Base-by-base conservation (phyloP, 2,797 vertebrate genomes). In the Eidolon dupreanum region DNA sequence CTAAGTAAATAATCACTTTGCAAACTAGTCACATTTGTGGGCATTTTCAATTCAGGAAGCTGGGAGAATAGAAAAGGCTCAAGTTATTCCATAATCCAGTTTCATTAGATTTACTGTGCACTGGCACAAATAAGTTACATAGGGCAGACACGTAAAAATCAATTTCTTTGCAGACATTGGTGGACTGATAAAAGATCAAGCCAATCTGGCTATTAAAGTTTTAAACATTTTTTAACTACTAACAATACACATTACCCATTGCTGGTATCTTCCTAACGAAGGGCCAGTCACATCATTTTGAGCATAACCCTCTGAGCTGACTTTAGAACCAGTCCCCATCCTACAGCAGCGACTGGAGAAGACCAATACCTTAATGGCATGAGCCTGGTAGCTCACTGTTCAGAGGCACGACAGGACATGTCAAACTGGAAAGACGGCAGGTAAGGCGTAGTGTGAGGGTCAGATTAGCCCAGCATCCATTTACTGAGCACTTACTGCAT, bases 41-140 rank as follows among this genome's bases (percentile, higher is more conserved):
- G 55, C 46, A 89, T 94, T 97, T 96, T 90, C 57, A 78, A 94
- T 93, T 93, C 63, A 85, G 81, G 78, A 97, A 96, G 81, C 87
- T 86, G 61, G 85, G 87, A 85, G 53, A 97, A 94, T 38, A 94
- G 43, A 79, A 92, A 85, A 90, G 65, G 95, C 94, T 93, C 90
- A 89, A 88, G 92, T 90, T 86, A 97, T 94, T 97, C 93, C 93
- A 92, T 94, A 95, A 97, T 92, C 84, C 94, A 89, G 87, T 92
- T 97, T 97, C 96, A 92, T 90, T 75, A 94, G 92, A 96, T 93
- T 93, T 95, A 66, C 95, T 88, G 57, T 53, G 74, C 94, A 84
- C 26, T 73, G 92, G 86, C 88, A 93, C 17, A 8, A 94, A 63
- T 88, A 93, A 93, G 90, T 92, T 96, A 91, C 90, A 79, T 92